Evolutionary conservation across 2,797 vertebrate genomes (phyloP), one percentile per base, ranked within the genome.

Genomic region (Thaleichthys pacificus): DNA sequence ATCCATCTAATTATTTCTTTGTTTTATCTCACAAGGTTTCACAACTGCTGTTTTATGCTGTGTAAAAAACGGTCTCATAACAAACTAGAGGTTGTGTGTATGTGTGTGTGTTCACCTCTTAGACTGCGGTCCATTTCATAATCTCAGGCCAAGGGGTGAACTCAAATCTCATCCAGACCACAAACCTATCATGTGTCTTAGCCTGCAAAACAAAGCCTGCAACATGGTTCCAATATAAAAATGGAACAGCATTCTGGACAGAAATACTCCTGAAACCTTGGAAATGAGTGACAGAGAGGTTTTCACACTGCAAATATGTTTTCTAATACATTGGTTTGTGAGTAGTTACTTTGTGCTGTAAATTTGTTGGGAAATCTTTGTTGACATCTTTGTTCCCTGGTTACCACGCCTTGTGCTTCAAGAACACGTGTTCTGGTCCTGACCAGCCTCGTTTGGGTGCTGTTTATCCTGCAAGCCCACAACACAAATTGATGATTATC

Each of bases 151-250:
- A 71, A 30, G 42, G 3, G 61, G 70, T 70, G 63, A 70, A 66
- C 64, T 72, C 49, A 72, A 35, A 61, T 58, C 28, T 70, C 69
- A 56, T 64, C 32, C 42, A 62, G 3, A 71, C 30, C 42, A 69
- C 61, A 49, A 30, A 14, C 32, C 19, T 35, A 8, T n/a, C 35
- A 38, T 35, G 56, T 66, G 69, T 38, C 57, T 35, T n/a, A 57
- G 69, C 76, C 74, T 80, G 72, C 38, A 75, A 72, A 83, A 83
- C 7, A 74, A 72, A 74, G 60, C 12, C 35, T 56, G 19, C 51
- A n/a, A 91, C 67, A 64, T 89, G 89, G 70, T 86, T 88, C 72
- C 47, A 88, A 87, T 89, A 64, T 66, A 77, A n/a, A 61, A 61
- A 65, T 69, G 68, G 28, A 56, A 64, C 64, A 60, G 28, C 51